Base-by-base conservation (phyloP, 2,797 vertebrate species). In the Zenarchopterus dispar region DNA sequence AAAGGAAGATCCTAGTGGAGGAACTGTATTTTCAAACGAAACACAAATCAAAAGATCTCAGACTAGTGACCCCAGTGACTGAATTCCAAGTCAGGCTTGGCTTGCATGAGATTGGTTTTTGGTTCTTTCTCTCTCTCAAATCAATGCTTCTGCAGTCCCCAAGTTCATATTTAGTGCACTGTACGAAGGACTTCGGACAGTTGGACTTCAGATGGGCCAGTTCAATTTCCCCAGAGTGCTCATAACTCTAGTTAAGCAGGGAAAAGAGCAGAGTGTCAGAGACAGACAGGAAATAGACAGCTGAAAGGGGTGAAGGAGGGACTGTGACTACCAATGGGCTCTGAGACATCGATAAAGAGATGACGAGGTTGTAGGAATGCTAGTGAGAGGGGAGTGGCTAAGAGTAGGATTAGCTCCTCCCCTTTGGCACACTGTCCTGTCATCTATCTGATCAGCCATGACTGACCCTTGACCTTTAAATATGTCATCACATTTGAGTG, bases 171-270 rank as follows among this genome's bases (percentile, higher is more conserved):
- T 84, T 92, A 93, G 89, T 55, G 85, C 87, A 93, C 89, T 91
- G 92, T 92, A 87, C 83, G 93, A 92, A 91, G 93, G 89, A 93
- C 91, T 91, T 93, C 91, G 80, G 89, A 93, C 92, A 93, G 92
- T 90, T 84, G 92, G 92, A 90, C 93, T 93, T 93, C 93, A 92
- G 92, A 89, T 78, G 91, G 92, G 88, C 86, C 90, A 89, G 88
- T 90, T 91, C 90, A 92, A 88, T 91, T 90, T 89, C 86, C 91
- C 92, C 89, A 92, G 89, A 93, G 90, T 90, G 92, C 87, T 94
- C 93, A 94, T 89, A 94, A 93, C 91, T 94, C 93, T 94, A 90
- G 88, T 94, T 93, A 89, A 84, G 92, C 86, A 92, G 89, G 86
- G 89, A 93, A 88, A 90, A 93, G 92, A 93, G 92, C 84, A 94